Evolutionary conservation across 2,888 invertebrate genomes (phyloP).

Genomic region (Leptopterna dolabrata): DNA sequence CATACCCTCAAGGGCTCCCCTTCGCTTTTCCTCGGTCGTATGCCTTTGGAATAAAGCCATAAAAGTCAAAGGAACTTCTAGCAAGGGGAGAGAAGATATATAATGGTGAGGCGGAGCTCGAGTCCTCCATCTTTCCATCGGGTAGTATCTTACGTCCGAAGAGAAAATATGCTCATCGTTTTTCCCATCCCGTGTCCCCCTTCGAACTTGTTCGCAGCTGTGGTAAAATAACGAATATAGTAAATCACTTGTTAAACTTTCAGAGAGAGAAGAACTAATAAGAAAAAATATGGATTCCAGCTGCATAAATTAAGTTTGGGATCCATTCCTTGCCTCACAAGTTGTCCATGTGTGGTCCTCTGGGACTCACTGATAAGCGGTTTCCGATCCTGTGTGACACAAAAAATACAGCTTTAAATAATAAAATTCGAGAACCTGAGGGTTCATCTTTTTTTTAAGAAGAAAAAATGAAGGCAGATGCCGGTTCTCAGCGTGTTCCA

Average conservation of each 20-base stretch:
- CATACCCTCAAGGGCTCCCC: background rate
- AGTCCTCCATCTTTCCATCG: background rate
- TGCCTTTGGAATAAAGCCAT: slow-evolving; percentile 45
- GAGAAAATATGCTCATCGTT: slow-evolving; percentile 43
- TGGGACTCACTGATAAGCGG: slow-evolving; percentile 13
- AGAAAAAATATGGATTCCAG: slow-evolving; percentile 23
- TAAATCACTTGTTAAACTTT: slow-evolving; percentile 32
- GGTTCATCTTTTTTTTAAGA: no score
- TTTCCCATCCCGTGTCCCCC: background rate
- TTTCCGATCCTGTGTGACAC: slow-evolving; percentile 1
- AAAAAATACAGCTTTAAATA: slow-evolving; percentile 16
- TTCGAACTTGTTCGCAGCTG: slow-evolving; percentile 38
- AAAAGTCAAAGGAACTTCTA: slow-evolving; percentile 45
- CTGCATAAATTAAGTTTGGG: slow-evolving; percentile 46
- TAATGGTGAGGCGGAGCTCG: slow-evolving; percentile 22
- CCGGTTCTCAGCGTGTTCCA: background rate
- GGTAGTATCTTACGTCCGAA: slow-evolving; percentile 4
- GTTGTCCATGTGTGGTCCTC: slow-evolving; percentile 48
- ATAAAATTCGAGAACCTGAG: background rate
- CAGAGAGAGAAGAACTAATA: background rate
- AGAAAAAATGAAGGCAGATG: background rate
- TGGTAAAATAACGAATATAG: slow-evolving; percentile 43
- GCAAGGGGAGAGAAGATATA: slow-evolving; percentile 42
- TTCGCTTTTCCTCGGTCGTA: background rate
- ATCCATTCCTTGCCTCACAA: background rate